phyloP scores from a whole-genome alignment of 2,113 vertebrate genomes.

The Odontophorus gujanensis region DNA sequence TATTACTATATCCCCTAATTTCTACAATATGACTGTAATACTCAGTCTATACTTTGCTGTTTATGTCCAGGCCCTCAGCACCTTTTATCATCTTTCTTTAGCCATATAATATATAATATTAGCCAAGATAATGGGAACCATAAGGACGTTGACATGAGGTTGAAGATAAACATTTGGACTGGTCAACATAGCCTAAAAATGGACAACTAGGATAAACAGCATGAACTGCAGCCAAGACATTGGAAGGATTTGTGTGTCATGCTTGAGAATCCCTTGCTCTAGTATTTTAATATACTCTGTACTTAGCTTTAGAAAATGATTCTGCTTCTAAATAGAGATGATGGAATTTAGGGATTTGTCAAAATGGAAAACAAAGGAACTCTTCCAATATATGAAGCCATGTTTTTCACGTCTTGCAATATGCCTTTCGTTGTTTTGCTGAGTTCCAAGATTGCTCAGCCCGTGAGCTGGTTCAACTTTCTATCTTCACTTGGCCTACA shows the following conservation, averaged over 20 bases:
- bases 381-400: not conserved
- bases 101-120: not conserved
- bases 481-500: not conserved
- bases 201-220: not conserved
- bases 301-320: not conserved
- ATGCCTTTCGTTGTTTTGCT: not conserved
- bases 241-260: not conserved
- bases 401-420: not conserved
- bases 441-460: not conserved
- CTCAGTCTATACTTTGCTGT: not conserved
- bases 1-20: not conserved
- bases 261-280: not conserved
- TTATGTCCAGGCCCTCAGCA: not conserved
- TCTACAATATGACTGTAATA: not conserved
- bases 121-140: not conserved
- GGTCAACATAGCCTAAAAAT: not conserved
- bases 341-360: not conserved
- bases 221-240: not conserved
- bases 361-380: not conserved
- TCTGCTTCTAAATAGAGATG: not conserved
- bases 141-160: not conserved
- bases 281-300: not conserved
- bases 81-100: not conserved
- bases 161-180: slow-evolving; percentile 19
- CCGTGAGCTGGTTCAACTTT: not conserved